These are phyloP conservation scores for Thalassoma bifasciatum DNA, from an alignment of 2,113 vertebrate species.

Conservation along the genomic window DNA sequence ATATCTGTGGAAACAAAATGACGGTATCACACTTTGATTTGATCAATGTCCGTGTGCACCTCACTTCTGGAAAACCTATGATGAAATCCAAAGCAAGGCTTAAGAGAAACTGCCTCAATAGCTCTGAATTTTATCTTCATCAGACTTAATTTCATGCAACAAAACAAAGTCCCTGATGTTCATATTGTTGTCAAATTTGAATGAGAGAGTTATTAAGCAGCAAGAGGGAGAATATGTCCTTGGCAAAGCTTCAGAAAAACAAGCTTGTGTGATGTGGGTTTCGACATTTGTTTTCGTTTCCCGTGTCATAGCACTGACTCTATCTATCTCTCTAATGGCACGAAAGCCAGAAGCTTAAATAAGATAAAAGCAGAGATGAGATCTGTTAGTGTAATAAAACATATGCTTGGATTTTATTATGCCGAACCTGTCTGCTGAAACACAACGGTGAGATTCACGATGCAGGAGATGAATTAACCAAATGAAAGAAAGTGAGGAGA, in stretches of 20 bases:
- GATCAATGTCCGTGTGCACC: constrained; percentile 44
- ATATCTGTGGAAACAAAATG: constrained; percentile 28
- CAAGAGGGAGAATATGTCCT: background rate
- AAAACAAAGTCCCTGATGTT: background rate
- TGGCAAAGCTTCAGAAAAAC: constrained; percentile 13
- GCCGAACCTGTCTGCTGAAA: background rate
- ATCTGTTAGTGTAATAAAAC: background rate
- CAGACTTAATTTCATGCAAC: background rate
- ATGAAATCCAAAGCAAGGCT: constrained; percentile 49
- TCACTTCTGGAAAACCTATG: constrained; percentile 28
- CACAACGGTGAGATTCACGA: background rate
- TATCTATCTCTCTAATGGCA: constrained; percentile 20
- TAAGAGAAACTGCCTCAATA: background rate
- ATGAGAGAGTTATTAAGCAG: constrained; percentile 1
- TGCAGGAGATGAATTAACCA: constrained; percentile 12
- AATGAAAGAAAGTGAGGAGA: constrained; percentile 9
- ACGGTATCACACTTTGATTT: constrained; percentile 24
- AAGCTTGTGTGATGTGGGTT: constrained; percentile 5
- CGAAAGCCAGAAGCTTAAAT: constrained; percentile 5
- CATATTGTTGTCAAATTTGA: background rate
- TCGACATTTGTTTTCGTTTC: constrained; percentile 37
- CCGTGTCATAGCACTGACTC: constrained; percentile 4
- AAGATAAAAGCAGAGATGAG: constrained; percentile 7
- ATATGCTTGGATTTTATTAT: constrained; percentile 16
- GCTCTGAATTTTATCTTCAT: background rate